phyloP scores from a whole-genome alignment of 1,140 invertebrate species.

The Propsilocerus akamusi region DNA sequence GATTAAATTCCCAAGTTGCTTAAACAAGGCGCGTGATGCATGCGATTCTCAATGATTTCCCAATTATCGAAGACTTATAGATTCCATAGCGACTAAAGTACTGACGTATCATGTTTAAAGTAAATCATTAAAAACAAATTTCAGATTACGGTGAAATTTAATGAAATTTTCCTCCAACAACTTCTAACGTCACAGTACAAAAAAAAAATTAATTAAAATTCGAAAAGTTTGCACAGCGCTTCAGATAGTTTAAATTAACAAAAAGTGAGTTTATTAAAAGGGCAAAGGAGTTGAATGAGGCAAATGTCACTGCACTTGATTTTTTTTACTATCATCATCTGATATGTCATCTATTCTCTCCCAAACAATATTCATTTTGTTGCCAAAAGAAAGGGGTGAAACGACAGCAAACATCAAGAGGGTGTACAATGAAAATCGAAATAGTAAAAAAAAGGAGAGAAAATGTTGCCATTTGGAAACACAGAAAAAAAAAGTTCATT shows the following conservation, averaged over 20 bases:
- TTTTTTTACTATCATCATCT: neutral
- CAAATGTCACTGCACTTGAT: neutral
- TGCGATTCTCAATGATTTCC: too few species aligned
- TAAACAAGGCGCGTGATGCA: too few species aligned
- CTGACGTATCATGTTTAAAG: too few species aligned
- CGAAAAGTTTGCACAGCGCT: neutral
- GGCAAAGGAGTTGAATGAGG: neutral
- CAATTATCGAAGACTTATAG: too few species aligned
- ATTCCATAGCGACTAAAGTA: too few species aligned
- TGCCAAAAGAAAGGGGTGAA: neutral
- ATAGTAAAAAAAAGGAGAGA: neutral
- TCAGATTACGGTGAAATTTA: too few species aligned
- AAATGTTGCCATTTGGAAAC: constrained; percentile 4
- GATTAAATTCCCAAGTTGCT: too few species aligned
- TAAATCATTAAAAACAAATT: too few species aligned
- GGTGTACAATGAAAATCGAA: neutral
- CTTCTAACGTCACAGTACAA: too few species aligned
- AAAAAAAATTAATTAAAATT: neutral
- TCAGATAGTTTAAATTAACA: neutral
- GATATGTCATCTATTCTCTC: neutral
- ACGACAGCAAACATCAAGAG: neutral
- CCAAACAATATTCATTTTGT: neutral
- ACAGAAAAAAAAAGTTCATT: neutral
- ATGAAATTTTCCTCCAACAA: too few species aligned
- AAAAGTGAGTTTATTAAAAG: neutral